A percentile compares a stretch with the other conserved stretches of the same genome.
Evolutionary conservation across 2,113 vertebrate species (phyloP).

Genomic region (Panurus biarmicus): DNA sequence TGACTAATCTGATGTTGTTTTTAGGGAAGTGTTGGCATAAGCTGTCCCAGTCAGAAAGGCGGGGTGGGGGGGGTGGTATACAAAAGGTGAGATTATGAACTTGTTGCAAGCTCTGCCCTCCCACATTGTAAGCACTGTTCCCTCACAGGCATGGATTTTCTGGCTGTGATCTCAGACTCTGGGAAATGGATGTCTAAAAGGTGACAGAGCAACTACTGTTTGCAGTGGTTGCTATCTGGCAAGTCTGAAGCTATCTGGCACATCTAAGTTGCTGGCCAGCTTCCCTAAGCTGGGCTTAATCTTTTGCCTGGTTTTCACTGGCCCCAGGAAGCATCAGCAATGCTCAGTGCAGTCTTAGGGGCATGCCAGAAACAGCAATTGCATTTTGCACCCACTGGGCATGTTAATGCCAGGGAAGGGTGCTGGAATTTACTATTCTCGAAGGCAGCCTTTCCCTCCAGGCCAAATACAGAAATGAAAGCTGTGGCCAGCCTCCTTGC

Average conservation of each 20-base stretch:
- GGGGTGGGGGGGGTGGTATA: background rate
- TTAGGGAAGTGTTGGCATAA: background rate
- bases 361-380: background rate
- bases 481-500: background rate
- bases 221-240: background rate
- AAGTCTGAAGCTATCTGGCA: background rate
- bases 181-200: background rate
- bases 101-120: background rate
- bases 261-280: background rate
- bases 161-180: background rate
- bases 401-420: background rate
- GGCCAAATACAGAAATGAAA: background rate
- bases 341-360: background rate
- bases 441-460: background rate
- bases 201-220: background rate
- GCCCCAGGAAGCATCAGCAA: background rate
- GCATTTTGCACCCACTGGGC: background rate
- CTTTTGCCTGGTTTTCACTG: background rate
- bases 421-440: background rate
- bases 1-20: background rate
- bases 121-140: background rate
- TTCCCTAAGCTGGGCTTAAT: background rate
- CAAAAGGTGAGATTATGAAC: background rate
- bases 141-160: background rate
- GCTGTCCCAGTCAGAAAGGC: background rate